These are phyloP conservation scores for Salticus scenicus DNA, from an alignment of 2,888 invertebrate genomes.

Conservation along the genomic window DNA sequence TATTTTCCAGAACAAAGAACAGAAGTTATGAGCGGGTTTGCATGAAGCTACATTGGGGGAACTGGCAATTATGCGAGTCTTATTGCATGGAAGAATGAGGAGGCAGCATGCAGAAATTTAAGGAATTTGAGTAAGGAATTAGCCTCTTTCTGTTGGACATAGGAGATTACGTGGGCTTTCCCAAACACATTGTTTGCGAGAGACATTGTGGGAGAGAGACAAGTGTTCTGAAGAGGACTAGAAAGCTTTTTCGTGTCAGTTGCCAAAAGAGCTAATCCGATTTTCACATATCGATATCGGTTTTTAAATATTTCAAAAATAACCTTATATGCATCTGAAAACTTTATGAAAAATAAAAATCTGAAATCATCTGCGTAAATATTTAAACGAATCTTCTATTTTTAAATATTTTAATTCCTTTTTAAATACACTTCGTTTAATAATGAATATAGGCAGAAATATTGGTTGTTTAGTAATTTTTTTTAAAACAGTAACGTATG, in stretches of 20 bases:
- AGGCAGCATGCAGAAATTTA: conserved; percentile 30
- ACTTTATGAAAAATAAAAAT: too few species aligned
- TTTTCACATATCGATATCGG: too few species aligned
- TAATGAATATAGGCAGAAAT: too few species aligned
- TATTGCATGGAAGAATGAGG: conserved; percentile 21
- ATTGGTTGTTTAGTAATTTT: too few species aligned
- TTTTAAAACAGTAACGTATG: too few species aligned
- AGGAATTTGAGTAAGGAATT: conserved; percentile 19
- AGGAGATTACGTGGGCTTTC: conserved; percentile 30
- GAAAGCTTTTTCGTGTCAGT: conserved; percentile 64
- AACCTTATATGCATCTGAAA: too few species aligned
- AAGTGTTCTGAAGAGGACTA: conserved; percentile 43
- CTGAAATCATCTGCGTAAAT: too few species aligned
- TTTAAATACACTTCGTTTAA: too few species aligned
- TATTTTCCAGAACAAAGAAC: neutral
- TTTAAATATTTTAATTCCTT: too few species aligned
- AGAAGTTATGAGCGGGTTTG: neutral
- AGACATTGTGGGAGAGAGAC: conserved; percentile 56
- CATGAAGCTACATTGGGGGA: neutral
- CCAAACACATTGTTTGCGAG: conserved; percentile 60
- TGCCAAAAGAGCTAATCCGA: conserved; percentile 55
- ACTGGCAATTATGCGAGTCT: conserved; percentile 44
- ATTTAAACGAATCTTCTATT: too few species aligned
- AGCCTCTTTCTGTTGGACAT: conserved; percentile 15
- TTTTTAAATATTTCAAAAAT: too few species aligned